Conservation (phyloP, 2,888 invertebrate genomes). For the Macaria notata region DNA sequence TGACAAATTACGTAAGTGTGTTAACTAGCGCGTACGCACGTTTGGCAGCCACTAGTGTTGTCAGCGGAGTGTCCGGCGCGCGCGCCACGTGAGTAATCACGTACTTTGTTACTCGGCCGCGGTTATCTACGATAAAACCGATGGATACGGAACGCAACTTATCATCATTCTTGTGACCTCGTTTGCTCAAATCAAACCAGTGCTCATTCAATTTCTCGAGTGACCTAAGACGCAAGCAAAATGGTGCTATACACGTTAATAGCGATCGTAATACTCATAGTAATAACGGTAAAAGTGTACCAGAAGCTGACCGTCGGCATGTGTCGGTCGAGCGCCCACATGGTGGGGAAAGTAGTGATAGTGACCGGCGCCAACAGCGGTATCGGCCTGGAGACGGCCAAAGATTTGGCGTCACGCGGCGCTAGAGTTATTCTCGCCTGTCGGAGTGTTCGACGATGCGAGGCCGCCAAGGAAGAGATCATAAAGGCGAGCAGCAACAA, state of each 20-base stretch:
- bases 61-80: conserved; percentile 2
- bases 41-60: conserved; percentile 43
- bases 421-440: conserved; percentile 79
- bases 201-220: conserved; percentile 4
- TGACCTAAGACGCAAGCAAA: conserved; percentile 24
- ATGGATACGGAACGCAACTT: conserved; percentile 36
- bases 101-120: conserved; percentile 26
- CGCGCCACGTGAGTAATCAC: conserved; percentile 17
- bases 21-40: conserved; percentile 53
- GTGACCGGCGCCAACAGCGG: conserved; percentile 76
- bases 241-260: conserved; percentile 51
- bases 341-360: conserved; percentile 74
- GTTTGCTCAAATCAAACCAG: conserved; percentile 16
- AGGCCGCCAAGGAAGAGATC: conserved; percentile 63
- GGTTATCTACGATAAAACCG: conserved; percentile 42
- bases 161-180: conserved; percentile 34
- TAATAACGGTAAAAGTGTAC: conserved; percentile 58
- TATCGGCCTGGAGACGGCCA: conserved; percentile 78
- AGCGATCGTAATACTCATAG: conserved; percentile 40
- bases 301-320: conserved; percentile 68
- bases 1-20: conserved; percentile 55
- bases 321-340: conserved; percentile 68
- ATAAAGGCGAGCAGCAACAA: conserved; percentile 61
- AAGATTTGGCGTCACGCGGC: conserved; percentile 74
- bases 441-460: conserved; percentile 63